Evolutionary conservation across 2,113 vertebrate species (phyloP).

Genomic region (Xyrauchen texanus): DNA sequence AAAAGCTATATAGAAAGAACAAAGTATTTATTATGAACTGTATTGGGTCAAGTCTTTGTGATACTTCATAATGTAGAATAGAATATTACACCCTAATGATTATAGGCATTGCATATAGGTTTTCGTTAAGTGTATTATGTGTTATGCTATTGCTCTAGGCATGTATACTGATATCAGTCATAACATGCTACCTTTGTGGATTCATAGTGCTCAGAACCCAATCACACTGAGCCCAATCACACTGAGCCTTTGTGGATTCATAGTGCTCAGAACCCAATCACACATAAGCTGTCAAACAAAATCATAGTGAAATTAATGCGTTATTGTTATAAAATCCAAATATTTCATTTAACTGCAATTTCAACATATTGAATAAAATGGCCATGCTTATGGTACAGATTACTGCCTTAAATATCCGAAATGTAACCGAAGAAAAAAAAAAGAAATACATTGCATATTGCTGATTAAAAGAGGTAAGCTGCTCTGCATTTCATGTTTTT

Average conservation of each 20-base stretch:
- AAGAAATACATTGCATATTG: no score
- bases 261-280: no score
- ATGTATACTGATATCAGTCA: not conserved
- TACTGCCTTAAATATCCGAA: no score
- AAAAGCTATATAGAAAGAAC: slow-evolving; percentile 67
- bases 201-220: not conserved
- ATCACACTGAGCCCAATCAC: not conserved
- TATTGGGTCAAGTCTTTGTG: not conserved
- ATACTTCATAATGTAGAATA: not conserved
- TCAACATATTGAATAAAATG: no score
- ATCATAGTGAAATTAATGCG: not conserved
- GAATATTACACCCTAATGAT: not conserved
- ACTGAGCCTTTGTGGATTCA: not conserved
- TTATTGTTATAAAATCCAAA: not conserved
- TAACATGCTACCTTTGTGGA: not conserved
- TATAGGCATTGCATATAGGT: not conserved
- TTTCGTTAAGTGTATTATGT: not conserved
- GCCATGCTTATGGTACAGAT: no score
- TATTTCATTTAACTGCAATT: no score
- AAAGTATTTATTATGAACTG: not conserved
- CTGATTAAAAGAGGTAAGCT: no score
- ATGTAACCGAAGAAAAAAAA: no score
- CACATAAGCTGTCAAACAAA: slow-evolving; percentile 14
- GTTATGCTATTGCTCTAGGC: not conserved
- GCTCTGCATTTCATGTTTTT: no score